Conservation (phyloP, 2,888 invertebrate species). For the Xestobium rufovillosum region DNA sequence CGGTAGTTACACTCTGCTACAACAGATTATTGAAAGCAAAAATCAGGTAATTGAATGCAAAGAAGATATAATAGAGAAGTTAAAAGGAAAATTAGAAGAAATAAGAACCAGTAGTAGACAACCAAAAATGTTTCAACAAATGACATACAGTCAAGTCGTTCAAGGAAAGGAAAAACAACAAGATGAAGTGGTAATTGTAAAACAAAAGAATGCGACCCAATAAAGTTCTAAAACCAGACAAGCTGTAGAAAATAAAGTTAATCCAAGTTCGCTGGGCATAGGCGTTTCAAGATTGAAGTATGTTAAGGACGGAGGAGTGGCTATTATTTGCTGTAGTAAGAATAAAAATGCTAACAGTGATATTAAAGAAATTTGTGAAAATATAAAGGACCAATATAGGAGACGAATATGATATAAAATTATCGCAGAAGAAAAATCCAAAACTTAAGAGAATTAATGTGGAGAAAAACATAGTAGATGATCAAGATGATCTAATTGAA, state of each 20-base stretch:
- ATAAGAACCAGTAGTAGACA: too few species aligned
- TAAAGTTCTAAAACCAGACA: neutral
- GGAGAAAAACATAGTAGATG: neutral
- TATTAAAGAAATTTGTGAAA: neutral
- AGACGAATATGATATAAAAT: neutral
- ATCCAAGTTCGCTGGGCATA: neutral
- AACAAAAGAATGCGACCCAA: slow-evolving; percentile 1
- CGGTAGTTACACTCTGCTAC: too few species aligned
- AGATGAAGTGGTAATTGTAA: slow-evolving; percentile 1
- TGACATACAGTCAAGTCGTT: too few species aligned
- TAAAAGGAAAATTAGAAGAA: too few species aligned
- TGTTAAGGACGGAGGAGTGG: slow-evolving; percentile 2
- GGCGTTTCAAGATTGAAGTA: slow-evolving; percentile 1
- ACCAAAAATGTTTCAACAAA: too few species aligned
- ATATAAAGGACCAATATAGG: neutral
- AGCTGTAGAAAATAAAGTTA: neutral
- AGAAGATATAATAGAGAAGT: too few species aligned
- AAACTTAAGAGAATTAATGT: neutral
- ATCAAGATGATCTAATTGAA: neutral
- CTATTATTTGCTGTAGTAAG: neutral
- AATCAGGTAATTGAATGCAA: too few species aligned
- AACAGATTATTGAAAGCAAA: too few species aligned
- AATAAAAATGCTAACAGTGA: too few species aligned
- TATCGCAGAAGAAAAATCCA: slow-evolving; percentile 1
- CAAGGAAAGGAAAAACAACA: neutral